These are phyloP conservation scores for Hypotaenidia philippensis DNA, from an alignment of 2,797 vertebrate species.

Conservation along the genomic window DNA sequence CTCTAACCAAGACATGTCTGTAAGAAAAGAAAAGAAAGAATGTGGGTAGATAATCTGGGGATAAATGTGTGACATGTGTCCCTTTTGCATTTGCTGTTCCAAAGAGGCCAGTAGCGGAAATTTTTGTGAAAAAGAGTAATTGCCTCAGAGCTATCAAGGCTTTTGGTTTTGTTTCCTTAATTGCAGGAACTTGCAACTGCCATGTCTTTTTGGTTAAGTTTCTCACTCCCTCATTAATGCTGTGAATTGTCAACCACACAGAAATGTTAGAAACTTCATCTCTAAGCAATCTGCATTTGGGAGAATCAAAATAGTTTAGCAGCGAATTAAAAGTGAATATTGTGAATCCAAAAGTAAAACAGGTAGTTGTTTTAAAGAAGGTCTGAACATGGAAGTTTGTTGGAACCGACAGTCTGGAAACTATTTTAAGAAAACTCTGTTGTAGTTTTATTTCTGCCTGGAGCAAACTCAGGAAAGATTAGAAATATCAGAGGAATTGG, in stretches of 20 bases:
- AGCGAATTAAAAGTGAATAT: background rate
- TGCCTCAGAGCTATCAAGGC: background rate
- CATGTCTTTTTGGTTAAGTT: background rate
- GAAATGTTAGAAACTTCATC: background rate
- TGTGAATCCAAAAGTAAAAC: background rate
- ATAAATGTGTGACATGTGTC: background rate
- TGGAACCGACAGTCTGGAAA: background rate
- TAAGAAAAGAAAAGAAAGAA: background rate
- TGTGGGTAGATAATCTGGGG: background rate
- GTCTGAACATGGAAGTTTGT: background rate
- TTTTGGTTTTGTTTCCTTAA: background rate
- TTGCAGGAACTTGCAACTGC: background rate
- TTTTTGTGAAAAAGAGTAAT: background rate
- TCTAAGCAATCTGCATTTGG: background rate
- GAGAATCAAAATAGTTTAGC: background rate
- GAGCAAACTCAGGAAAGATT: background rate
- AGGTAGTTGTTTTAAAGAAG: background rate
- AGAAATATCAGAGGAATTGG: background rate
- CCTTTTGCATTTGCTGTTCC: background rate
- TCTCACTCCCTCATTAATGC: background rate
- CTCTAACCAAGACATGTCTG: background rate
- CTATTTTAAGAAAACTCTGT: slow-evolving; percentile 3
- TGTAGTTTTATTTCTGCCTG: slow-evolving; percentile 34
- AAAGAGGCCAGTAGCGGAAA: background rate
- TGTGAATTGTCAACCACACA: background rate